Evolutionary conservation across 2,888 invertebrate species (phyloP).

Genomic region (Mythimna ferrago): DNA sequence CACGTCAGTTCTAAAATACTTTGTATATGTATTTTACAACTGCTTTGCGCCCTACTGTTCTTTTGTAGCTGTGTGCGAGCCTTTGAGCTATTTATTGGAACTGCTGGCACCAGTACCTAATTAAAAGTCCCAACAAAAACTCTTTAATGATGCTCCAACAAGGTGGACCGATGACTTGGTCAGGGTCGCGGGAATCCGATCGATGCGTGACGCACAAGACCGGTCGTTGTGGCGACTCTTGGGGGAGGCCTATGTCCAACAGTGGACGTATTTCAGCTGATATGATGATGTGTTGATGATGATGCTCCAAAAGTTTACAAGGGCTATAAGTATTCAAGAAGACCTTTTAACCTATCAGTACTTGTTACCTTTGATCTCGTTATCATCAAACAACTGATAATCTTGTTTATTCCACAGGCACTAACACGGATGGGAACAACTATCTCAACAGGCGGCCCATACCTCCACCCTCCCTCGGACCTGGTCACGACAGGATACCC

Average conservation of each 20-base stretch:
- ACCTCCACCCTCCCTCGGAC: conserved; percentile 95
- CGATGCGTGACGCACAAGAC: too few relatives aligned
- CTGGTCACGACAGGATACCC: conserved; percentile 96
- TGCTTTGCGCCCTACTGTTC: too few relatives aligned
- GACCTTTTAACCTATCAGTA: not conserved
- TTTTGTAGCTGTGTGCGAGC: too few relatives aligned
- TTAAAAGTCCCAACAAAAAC: not conserved
- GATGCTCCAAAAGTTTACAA: not conserved
- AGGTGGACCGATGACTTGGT: too few relatives aligned
- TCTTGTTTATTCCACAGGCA: conserved; percentile 79
- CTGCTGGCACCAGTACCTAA: not conserved
- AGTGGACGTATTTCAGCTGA: too few relatives aligned
- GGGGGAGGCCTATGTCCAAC: too few relatives aligned
- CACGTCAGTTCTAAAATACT: too few relatives aligned
- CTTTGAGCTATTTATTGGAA: too few relatives aligned
- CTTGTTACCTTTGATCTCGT: not conserved
- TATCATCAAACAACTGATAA: conserved; percentile 5
- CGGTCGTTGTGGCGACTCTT: too few relatives aligned
- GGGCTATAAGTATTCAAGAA: not conserved
- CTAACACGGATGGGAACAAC: conserved; percentile 91
- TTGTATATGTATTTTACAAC: too few relatives aligned
- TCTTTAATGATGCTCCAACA: not conserved
- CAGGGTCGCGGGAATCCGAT: too few relatives aligned
- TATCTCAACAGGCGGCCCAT: conserved; percentile 94
- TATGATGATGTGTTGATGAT: too few relatives aligned